Conservation (phyloP, 2,113 vertebrate species). For the Festucalex cinctus region DNA sequence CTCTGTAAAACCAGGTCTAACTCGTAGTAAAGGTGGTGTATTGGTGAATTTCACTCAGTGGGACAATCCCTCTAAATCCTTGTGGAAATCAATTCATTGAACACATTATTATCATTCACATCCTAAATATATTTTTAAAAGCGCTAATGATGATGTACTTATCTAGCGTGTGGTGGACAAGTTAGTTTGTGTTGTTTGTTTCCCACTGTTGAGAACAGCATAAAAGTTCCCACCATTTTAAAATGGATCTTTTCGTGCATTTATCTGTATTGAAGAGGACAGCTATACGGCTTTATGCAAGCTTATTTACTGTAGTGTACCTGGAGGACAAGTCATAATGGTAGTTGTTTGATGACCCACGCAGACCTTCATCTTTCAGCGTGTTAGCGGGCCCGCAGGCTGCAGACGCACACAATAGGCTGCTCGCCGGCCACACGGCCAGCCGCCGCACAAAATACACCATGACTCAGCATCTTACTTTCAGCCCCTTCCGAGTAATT, state of each 20-base stretch:
- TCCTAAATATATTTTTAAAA: no score
- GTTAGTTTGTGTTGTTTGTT: no score
- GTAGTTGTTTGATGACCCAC: conserved; percentile 1
- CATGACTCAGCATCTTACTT: background rate
- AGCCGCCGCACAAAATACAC: background rate
- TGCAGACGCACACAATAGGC: background rate
- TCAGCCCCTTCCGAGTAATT: background rate
- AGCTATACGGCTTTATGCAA: background rate
- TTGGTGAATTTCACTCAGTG: no score
- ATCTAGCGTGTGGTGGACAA: background rate
- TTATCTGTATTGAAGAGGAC: background rate
- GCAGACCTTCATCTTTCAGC: background rate
- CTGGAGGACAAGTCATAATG: conserved; percentile 5
- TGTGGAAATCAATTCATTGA: no score
- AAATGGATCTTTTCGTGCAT: background rate
- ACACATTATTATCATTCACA: no score
- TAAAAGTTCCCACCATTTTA: background rate
- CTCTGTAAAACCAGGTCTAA: no score
- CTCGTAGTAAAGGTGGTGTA: no score
- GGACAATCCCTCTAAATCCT: no score
- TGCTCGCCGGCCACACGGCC: background rate
- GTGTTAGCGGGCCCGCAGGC: background rate
- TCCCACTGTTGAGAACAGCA: background rate
- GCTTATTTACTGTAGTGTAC: background rate
- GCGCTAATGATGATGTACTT: background rate